These are phyloP conservation scores for Leptinotarsa undecemlineata DNA, from an alignment of 1,140 invertebrate genomes.

Conservation along the genomic window DNA sequence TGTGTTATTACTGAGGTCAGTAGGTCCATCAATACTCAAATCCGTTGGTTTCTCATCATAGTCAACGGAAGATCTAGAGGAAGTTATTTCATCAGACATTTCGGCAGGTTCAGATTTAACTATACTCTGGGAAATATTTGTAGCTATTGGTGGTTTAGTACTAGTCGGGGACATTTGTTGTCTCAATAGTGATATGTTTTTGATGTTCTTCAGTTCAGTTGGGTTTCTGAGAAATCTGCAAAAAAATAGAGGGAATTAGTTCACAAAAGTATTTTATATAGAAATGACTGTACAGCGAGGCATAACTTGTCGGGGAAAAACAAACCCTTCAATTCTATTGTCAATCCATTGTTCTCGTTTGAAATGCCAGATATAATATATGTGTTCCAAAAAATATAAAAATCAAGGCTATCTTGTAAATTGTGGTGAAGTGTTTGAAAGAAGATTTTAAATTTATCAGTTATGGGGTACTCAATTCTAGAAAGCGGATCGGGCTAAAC, in stretches of 20 bases:
- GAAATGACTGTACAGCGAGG: too few species aligned
- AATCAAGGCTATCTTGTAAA: too few species aligned
- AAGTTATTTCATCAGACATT: conserved; percentile 24
- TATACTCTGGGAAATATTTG: conserved; percentile 37
- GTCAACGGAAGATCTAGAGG: conserved; percentile 29
- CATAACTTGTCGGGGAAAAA: too few species aligned
- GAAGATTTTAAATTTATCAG: too few species aligned
- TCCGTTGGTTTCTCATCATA: conserved; percentile 61
- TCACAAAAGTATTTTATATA: too few species aligned
- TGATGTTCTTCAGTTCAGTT: conserved; percentile 88
- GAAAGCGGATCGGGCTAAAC: too few species aligned
- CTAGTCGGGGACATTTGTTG: conserved; percentile 78
- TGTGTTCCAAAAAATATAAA: too few species aligned
- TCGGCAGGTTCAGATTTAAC: conserved; percentile 52
- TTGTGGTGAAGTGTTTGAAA: too few species aligned
- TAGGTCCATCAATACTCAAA: conserved; percentile 56
- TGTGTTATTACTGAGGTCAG: conserved; percentile 48
- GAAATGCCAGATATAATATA: too few species aligned
- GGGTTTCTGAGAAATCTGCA: conserved; percentile 84
- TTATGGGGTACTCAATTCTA: too few species aligned
- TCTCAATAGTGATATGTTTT: conserved; percentile 86
- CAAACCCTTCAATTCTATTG: too few species aligned
- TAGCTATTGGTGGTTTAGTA: conserved; percentile 40
- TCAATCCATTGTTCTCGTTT: too few species aligned
- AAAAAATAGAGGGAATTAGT: conserved; percentile 42